Base-by-base conservation (phyloP, 2,888 invertebrate species). In the Ectemnius lituratus region DNA sequence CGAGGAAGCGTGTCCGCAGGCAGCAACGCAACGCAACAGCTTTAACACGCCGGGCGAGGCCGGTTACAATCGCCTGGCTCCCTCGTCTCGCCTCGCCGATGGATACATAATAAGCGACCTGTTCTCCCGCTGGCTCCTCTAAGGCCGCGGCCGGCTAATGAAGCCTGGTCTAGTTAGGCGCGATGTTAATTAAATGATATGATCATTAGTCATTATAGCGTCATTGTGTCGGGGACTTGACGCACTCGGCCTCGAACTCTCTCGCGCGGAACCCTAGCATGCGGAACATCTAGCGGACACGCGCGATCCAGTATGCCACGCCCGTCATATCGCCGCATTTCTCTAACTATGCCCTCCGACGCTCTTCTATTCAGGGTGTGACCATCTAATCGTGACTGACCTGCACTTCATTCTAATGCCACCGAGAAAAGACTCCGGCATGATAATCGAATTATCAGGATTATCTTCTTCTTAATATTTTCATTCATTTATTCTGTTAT, bases 111-210 rank as follows among this genome's bases (percentile, higher is more conserved):
- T 89, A 89, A 90, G 89, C 89, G 87, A 81, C 70, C 76, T 76
- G 77, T 76, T 82, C 80, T 76, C 73, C 77, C 66, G 14, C 14
- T 73, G 73, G 71, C 75, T 76, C 82, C 79, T 86, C 86, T 86
- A 86, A 85, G 86, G 85, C 85, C 83, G 79, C 85, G 81, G 79
- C 70, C 47, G 78, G 86, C 88, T 89, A 88, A 89, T 88, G 89
- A 86, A 89, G 86, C 86, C 82, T 70, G 72, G 83, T 81, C 84
- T 86, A 86, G 88, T 88, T 89, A 88, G 87, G 88, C 88, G 88
- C 86, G 89, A 89, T 89, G 90, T 90, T 90, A 90, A 90, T 90
- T 90, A 90, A 90, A 90, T 90, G 90, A 90, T 90, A 90, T 87
- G 85, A 90, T 90, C 90, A 90, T 90, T 90, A 89, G 90, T 90